These are phyloP conservation scores for Ondatra zibethicus DNA, from an alignment of 2,113 vertebrate genomes.

Conservation along the genomic window DNA sequence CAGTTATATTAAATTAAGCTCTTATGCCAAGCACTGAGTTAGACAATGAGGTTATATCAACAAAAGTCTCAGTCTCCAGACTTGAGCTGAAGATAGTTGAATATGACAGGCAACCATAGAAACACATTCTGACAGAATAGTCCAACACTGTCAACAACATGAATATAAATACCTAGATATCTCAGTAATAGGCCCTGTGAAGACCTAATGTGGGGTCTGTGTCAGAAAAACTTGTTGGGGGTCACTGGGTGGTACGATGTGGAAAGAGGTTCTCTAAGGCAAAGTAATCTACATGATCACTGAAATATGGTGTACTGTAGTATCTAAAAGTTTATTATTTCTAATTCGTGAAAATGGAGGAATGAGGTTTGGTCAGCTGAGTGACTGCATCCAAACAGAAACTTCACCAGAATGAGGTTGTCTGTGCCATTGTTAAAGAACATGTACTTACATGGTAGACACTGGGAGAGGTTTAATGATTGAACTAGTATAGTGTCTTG, in stretches of 20 bases:
- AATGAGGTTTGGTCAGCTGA: not conserved
- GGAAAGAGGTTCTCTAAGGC: not conserved
- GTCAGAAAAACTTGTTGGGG: not conserved
- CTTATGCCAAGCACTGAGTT: not conserved
- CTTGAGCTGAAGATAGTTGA: not conserved
- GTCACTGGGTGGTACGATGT: not conserved
- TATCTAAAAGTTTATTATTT: not conserved
- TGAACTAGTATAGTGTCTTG: not conserved
- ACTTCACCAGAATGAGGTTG: not conserved
- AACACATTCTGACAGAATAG: not conserved
- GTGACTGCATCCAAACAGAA: not conserved
- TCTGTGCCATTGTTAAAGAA: not conserved
- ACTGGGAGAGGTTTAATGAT: not conserved
- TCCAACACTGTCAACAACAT: not conserved
- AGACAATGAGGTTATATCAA: not conserved
- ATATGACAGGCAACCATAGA: not conserved
- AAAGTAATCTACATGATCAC: not conserved
- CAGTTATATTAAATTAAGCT: not conserved
- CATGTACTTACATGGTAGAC: not conserved
- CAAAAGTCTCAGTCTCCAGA: not conserved
- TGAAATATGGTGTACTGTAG: not conserved
- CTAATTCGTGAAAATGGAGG: not conserved
- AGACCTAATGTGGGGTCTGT: not conserved
- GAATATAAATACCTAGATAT: not conserved
- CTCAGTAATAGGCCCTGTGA: not conserved